phyloP scores from a whole-genome alignment of 1,140 invertebrate genomes.

The Rhopalosiphum padi region DNA sequence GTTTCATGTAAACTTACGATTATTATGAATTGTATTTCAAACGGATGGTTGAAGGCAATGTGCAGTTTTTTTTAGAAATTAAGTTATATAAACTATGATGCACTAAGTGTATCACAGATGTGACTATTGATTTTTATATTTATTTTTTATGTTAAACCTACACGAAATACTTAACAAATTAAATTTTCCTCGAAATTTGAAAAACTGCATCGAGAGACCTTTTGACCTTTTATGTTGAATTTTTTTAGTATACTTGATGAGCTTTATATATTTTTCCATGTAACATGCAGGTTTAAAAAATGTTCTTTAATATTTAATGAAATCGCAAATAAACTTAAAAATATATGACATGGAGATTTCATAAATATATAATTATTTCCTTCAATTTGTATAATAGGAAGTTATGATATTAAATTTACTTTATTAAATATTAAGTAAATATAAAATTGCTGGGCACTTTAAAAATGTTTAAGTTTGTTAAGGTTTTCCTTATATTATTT shows the following conservation, averaged over 20 bases:
- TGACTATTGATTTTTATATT: not conserved
- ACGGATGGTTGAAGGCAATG: not conserved
- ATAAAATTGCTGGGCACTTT: not conserved
- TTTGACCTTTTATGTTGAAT: not conserved
- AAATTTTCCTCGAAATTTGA: not conserved
- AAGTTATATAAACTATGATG: not conserved
- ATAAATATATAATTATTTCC: not conserved
- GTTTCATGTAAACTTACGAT: not conserved
- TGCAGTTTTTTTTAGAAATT: not conserved
- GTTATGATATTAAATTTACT: not conserved
- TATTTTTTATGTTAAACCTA: not conserved
- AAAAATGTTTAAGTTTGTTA: not conserved
- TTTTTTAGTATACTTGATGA: not conserved
- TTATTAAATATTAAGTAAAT: not conserved
- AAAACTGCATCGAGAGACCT: not conserved
- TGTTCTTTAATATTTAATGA: not conserved
- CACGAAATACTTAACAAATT: not conserved
- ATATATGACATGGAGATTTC: not conserved
- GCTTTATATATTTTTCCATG: not conserved
- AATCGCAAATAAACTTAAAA: not conserved
- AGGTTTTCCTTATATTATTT: not conserved
- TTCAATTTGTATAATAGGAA: not conserved
- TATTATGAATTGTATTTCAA: not conserved
- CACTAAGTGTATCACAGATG: not conserved
- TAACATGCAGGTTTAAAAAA: not conserved